Conservation (phyloP, 2,113 vertebrate species). For the Ondatra zibethicus region DNA sequence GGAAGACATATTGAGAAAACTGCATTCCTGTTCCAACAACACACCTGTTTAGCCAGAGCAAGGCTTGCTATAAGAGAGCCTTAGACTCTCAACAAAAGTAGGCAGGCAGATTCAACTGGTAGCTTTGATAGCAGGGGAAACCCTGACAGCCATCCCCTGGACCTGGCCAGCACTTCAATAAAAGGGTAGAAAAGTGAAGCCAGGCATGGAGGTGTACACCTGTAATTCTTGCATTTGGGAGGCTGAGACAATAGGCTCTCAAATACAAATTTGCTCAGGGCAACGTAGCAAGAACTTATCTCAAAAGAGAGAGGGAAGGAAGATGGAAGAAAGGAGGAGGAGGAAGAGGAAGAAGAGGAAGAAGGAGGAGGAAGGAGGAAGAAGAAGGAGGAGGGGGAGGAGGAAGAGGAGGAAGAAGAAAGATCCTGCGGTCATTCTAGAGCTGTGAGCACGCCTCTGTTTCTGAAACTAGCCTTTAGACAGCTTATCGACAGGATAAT, state of each 20-base stretch:
- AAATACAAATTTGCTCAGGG: not conserved
- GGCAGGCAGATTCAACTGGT: too few species aligned
- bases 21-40: not conserved
- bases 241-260: not conserved
- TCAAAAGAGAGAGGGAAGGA: not conserved
- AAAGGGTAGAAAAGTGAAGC: not conserved
- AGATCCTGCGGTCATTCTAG: not conserved
- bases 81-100: not conserved
- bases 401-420: not conserved
- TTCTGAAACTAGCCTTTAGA: not conserved
- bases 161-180: not conserved
- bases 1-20: not conserved
- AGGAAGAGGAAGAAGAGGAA: not conserved
- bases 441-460: not conserved
- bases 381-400: not conserved
- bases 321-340: too few species aligned
- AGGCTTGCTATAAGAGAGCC: not conserved
- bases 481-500: not conserved
- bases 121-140: accelerated
- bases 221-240: not conserved
- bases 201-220: too few species aligned
- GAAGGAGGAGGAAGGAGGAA: too few species aligned
- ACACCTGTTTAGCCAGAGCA: not conserved
- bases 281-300: not conserved
- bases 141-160: not conserved